These are phyloP conservation scores for Parazoanthus swiftii DNA, from an alignment of 92 coral and sea anemone species.

Conservation along the genomic window DNA sequence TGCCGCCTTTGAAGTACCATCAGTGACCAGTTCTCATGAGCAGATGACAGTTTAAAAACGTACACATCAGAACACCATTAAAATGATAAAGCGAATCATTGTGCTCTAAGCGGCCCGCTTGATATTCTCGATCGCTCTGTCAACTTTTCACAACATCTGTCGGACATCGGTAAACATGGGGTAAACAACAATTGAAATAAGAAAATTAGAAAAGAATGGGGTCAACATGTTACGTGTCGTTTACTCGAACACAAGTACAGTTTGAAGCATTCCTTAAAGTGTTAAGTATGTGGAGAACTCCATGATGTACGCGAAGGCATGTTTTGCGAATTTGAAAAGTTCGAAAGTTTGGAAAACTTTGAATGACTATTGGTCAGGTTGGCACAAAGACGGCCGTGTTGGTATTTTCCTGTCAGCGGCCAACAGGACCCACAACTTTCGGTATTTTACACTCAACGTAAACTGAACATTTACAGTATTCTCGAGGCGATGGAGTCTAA, in stretches of 20 bases:
- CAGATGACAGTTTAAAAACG: background rate
- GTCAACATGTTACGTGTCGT: background rate
- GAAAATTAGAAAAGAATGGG: background rate
- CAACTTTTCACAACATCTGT: background rate
- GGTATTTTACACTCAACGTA: background rate
- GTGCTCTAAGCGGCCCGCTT: background rate
- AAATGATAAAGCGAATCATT: background rate
- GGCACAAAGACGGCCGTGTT: background rate
- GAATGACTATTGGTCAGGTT: background rate
- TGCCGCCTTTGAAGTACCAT: background rate
- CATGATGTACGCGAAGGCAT: background rate
- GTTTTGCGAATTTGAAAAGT: background rate
- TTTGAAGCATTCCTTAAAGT: background rate
- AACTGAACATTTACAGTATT: too few relatives aligned
- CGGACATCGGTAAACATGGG: background rate
- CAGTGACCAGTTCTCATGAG: background rate
- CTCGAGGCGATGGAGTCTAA: background rate
- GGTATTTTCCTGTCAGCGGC: background rate
- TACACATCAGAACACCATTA: background rate
- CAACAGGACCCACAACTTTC: background rate
- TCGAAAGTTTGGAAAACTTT: background rate
- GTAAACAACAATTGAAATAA: background rate
- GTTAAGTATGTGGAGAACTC: background rate
- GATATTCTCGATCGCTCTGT: background rate
- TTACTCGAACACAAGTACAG: background rate